Percentiles rank a stretch among this genome's conserved stretches.
Evolutionary conservation across 2,888 invertebrate species (phyloP).

Genomic region (Lysandra bellargus): DNA sequence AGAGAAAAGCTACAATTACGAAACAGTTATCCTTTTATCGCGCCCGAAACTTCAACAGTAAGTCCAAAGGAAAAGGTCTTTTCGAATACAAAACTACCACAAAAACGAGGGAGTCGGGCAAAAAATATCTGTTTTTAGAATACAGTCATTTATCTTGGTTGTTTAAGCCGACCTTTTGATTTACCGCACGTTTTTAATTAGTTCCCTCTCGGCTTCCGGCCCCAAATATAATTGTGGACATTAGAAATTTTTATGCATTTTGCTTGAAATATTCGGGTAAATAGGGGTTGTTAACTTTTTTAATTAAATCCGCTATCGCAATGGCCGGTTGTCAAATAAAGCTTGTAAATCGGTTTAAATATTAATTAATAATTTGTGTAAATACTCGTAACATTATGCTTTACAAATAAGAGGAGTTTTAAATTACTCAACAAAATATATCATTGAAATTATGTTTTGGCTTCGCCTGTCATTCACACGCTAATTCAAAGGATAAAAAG

Average conservation of each 20-base stretch:
- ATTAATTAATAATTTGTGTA: background rate
- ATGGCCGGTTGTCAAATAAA: background rate
- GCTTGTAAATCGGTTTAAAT: background rate
- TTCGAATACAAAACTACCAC: slow-evolving; percentile 11
- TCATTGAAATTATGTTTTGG: too few species aligned
- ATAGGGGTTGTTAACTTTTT: slow-evolving; percentile 16
- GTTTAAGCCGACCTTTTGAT: slow-evolving; percentile 59
- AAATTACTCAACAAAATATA: background rate
- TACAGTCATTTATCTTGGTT: slow-evolving; percentile 68
- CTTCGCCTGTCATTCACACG: too few species aligned
- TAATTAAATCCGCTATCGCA: slow-evolving; percentile 3
- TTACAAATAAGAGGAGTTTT: background rate
- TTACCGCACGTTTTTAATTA: slow-evolving; percentile 63
- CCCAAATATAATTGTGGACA: slow-evolving; percentile 40
- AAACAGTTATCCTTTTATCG: slow-evolving; percentile 4
- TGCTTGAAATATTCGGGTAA: slow-evolving; percentile 20
- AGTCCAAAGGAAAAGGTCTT: slow-evolving; percentile 10
- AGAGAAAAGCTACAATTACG: slow-evolving; percentile 8
- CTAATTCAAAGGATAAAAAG: too few species aligned
- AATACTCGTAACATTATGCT: background rate
- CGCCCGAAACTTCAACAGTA: background rate
- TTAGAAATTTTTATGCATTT: slow-evolving; percentile 29
- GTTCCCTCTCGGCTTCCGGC: slow-evolving; percentile 49
- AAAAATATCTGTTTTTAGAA: slow-evolving; percentile 51
- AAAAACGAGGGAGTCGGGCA: slow-evolving; percentile 34